Evolutionary conservation across 2,797 vertebrate genomes (phyloP).

Genomic region (Karalla daura): DNA sequence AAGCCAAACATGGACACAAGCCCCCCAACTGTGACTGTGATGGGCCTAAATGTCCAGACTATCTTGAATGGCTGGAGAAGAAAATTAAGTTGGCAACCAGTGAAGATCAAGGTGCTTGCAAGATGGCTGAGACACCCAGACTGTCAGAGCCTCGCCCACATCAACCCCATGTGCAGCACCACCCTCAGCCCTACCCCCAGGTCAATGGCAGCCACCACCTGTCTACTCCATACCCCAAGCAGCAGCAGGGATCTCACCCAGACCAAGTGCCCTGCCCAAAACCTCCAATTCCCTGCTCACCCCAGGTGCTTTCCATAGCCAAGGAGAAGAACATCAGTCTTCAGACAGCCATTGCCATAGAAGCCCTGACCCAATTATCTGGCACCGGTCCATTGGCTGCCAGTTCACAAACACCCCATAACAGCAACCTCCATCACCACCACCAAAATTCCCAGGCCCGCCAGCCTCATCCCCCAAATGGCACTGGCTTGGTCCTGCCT

Average conservation of each 20-base stretch:
- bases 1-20: constrained; percentile 94
- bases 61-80: constrained; percentile 97
- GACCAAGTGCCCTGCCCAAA: constrained; percentile 71
- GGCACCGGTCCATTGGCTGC: constrained; percentile 84
- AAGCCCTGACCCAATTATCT: constrained; percentile 96
- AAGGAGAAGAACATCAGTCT: constrained; percentile 98
- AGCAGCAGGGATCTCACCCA: constrained; percentile 58
- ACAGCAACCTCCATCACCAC: constrained; percentile 75
- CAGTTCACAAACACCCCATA: constrained; percentile 67
- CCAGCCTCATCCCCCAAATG: constrained; percentile 66
- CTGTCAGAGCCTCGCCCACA: constrained; percentile 66
- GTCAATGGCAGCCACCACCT: constrained; percentile 67
- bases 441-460: constrained; percentile 65
- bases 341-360: constrained; percentile 97
- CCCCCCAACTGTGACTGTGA: constrained; percentile 97
- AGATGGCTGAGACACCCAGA: constrained; percentile 65
- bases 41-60: constrained; percentile 97
- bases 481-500: constrained; percentile 61
- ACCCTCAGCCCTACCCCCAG: constrained; percentile 64
- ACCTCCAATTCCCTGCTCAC: constrained; percentile 91
- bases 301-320: constrained; percentile 93
- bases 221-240: constrained; percentile 62
- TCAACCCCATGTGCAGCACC: constrained; percentile 65
- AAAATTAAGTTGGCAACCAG: constrained; percentile 90
- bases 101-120: constrained; percentile 77